Percentiles rank a stretch among this genome's conserved stretches.
Evolutionary conservation across 1,140 invertebrate genomes (phyloP).

Genomic region (Prorops nasuta): DNA sequence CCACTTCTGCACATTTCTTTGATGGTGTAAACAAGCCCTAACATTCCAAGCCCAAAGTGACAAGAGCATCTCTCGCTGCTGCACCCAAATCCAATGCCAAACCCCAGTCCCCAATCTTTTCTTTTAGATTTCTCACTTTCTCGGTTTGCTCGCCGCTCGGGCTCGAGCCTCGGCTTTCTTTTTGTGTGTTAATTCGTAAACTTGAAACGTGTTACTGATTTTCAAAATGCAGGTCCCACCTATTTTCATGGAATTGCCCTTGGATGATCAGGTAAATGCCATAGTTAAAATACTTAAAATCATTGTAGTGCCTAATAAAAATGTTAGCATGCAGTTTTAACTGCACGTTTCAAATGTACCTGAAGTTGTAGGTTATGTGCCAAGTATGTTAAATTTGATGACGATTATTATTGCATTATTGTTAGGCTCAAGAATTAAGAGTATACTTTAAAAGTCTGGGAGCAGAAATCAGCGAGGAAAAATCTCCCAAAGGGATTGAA

Average conservation of each 20-base stretch:
- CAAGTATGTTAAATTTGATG: neutral
- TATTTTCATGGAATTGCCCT: constrained; percentile 77
- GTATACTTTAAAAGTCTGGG: constrained; percentile 87
- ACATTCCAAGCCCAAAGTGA: too few species aligned
- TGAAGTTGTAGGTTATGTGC: constrained; percentile 12
- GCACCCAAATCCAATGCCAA: too few species aligned
- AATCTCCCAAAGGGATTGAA: constrained; percentile 84
- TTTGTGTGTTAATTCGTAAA: neutral
- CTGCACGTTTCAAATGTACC: constrained; percentile 5
- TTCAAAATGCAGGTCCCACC: constrained; percentile 70
- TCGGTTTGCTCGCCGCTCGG: too few species aligned
- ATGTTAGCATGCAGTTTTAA: constrained; percentile 15
- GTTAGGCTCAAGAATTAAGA: constrained; percentile 83
- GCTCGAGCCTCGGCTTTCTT: too few species aligned
- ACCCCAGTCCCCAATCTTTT: too few species aligned
- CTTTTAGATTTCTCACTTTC: too few species aligned
- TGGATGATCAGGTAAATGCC: constrained; percentile 72
- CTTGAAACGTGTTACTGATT: constrained; percentile 17
- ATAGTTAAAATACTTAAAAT: neutral
- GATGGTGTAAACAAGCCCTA: too few species aligned
- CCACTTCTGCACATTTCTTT: too few species aligned
- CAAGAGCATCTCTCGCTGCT: too few species aligned
- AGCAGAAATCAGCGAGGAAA: constrained; percentile 89
- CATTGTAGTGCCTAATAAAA: constrained; percentile 1
- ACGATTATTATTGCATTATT: constrained; percentile 18